Conservation (phyloP, 2,888 invertebrate genomes). For the Cistogaster globosa region DNA sequence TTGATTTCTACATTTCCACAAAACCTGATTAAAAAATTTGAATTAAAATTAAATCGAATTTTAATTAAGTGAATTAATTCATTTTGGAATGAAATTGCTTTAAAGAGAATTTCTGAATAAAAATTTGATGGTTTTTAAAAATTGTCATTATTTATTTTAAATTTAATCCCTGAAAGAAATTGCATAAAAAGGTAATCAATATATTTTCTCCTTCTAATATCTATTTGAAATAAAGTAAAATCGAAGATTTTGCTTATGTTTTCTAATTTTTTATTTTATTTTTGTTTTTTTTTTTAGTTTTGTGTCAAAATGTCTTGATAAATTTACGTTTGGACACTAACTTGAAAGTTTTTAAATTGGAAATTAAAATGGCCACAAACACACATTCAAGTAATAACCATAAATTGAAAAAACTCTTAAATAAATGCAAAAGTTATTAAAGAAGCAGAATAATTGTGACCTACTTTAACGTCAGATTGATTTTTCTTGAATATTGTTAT, state of each 20-base stretch:
- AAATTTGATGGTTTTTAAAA: neutral
- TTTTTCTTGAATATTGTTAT: conserved; percentile 40
- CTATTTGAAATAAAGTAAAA: conserved; percentile 20
- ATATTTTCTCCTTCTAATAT: neutral
- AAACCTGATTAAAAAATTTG: neutral
- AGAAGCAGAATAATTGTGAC: conserved; percentile 47
- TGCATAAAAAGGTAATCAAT: neutral
- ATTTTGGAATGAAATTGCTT: neutral
- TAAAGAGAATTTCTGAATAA: neutral
- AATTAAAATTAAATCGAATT: too few species aligned
- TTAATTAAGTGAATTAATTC: neutral
- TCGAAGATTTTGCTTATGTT: neutral
- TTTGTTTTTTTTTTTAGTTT: conserved; percentile 4
- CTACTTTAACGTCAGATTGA: conserved; percentile 68
- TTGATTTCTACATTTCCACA: too few species aligned
- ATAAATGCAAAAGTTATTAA: neutral
- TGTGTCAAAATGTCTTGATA: conserved; percentile 17
- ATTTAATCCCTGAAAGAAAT: neutral
- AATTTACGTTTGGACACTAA: conserved; percentile 51
- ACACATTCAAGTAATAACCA: conserved; percentile 22
- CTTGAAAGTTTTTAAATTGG: conserved; percentile 63
- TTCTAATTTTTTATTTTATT: too few species aligned
- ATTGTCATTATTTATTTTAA: neutral
- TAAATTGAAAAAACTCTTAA: conserved; percentile 32
- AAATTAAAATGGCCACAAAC: conserved; percentile 14